Conservation (phyloP, 2,113 vertebrate species). For the Tragulus kanchil region DNA sequence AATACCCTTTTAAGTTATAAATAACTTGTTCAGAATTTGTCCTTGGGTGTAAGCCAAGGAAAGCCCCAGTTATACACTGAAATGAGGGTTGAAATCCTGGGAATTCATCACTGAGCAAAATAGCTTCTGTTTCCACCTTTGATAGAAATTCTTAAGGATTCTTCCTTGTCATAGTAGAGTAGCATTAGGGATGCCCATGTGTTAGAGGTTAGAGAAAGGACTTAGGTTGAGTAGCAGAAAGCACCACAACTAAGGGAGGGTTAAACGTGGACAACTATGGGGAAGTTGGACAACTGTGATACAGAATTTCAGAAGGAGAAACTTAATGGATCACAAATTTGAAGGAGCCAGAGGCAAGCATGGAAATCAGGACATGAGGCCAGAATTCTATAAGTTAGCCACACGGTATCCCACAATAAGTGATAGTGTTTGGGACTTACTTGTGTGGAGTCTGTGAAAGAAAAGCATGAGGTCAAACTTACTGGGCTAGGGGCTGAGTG, state of each 20-base stretch:
- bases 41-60: neutral
- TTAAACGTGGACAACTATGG: neutral
- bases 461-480: neutral
- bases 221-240: neutral
- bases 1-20: neutral
- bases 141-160: neutral
- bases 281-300: neutral
- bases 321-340: neutral
- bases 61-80: neutral
- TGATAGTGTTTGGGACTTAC: neutral
- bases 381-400: constrained; percentile 4
- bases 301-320: neutral
- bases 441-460: neutral
- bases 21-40: neutral
- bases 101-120: constrained; percentile 30
- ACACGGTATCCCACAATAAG: neutral
- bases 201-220: neutral
- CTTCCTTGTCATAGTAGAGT: neutral
- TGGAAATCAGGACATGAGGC: neutral
- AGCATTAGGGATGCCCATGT: neutral
- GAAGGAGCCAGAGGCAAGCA: neutral
- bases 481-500: neutral
- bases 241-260: neutral
- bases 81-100: neutral
- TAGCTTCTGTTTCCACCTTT: neutral